Evolutionary conservation across 2,888 invertebrate genomes (phyloP), one percentile per base, ranked within the genome.

Genomic region (Ophion ventricosus): DNA sequence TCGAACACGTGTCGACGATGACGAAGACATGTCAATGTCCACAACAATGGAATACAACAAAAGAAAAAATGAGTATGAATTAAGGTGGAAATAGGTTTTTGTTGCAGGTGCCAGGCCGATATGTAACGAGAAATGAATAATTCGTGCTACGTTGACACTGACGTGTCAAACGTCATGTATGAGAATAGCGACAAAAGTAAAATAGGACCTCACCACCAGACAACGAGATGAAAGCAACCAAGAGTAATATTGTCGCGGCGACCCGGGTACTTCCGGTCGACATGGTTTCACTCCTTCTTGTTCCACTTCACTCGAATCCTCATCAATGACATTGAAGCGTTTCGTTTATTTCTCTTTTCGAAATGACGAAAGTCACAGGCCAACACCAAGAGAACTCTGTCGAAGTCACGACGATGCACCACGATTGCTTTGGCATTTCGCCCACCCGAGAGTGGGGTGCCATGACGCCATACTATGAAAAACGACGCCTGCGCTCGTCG

Each of bases 401-500:
- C 35, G 14, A n/a, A 56, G 40, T 75, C 0, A 61, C 20, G 29
- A 54, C 29, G 54, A 75, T 23, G 64, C 63, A 59, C 75, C 64
- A 54, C 40, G 54, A 59, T 56, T 72, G 57, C 64, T 54, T 61
- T 69, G 75, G 66, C 35, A 29, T 74, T 74, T n/a, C 35, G 54
- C 40, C 64, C 75, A 76, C 29, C 78, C 17, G 25, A 61, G 54
- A 76, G n/a, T 75, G 56, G n/a, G 25, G 63, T 57, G 69, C 25
- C 59, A 25, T 70, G 84, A 82, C 82, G 84, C 84, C 84, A 84
- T 84, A 56, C 61, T 76, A 56, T n/a, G 63, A 26, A 17, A 67
- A 75, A 40, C 61, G 61, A 75, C 87, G 88, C 85, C 85, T 89
- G 90, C 90, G 90, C 84, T 56, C 20, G 10, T 25, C 57, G 40